Evolutionary conservation across 1,140 invertebrate species (phyloP).

Genomic region (Atta texana): DNA sequence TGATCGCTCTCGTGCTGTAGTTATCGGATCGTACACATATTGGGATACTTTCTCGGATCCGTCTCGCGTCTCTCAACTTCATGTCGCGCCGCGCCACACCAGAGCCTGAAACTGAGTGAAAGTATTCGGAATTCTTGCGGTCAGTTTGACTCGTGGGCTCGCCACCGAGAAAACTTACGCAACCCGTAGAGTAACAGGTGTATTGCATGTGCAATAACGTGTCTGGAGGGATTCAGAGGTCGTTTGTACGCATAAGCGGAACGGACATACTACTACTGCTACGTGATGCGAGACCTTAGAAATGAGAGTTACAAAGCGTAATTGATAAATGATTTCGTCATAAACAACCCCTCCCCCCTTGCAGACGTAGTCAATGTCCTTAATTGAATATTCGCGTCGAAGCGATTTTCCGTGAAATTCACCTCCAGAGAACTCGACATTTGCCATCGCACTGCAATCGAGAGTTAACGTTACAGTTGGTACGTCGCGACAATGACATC

Average conservation of each 20-base stretch:
- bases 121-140: slow-evolving; percentile 80
- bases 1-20: background rate
- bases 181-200: slow-evolving; percentile 82
- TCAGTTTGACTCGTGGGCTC: slow-evolving; percentile 70
- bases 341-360: slow-evolving; percentile 8
- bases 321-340: slow-evolving; percentile 28
- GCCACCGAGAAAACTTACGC: slow-evolving; percentile 75
- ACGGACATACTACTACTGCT: slow-evolving; percentile 24
- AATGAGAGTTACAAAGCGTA: slow-evolving; percentile 8
- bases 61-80: slow-evolving; percentile 34
- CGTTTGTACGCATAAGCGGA: slow-evolving; percentile 61
- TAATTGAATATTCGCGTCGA: slow-evolving; percentile 1
- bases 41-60: slow-evolving; percentile 68
- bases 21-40: slow-evolving; percentile 59
- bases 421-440: background rate
- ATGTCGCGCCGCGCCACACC: background rate
- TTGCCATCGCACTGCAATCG: background rate
- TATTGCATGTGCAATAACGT: slow-evolving; percentile 80
- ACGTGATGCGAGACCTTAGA: slow-evolving; percentile 29
- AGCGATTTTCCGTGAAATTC: background rate
- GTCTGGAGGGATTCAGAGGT: slow-evolving; percentile 43
- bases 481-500: background rate
- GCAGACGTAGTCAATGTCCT: background rate
- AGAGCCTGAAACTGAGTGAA: slow-evolving; percentile 77
- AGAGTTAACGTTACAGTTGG: background rate